Base-by-base conservation (phyloP, 1,140 invertebrate genomes). In the Drosophila santomea region DNA sequence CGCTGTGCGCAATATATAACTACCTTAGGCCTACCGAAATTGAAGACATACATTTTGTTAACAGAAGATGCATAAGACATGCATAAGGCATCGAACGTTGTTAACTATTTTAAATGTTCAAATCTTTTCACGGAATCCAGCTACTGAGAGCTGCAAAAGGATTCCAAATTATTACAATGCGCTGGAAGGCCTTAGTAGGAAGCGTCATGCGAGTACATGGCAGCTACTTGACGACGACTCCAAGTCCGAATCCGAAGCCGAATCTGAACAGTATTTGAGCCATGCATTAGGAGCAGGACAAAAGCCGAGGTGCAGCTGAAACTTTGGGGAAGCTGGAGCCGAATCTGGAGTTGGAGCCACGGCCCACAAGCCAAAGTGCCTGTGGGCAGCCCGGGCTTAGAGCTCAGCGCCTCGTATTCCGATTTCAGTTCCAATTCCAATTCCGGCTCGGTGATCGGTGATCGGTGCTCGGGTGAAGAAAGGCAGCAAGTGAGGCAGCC, bases 351-450 rank as follows among this genome's bases (percentile, higher is more conserved):
- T 50, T 71, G 48, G 32, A 54, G 71, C 55, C 45, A 44, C 78
- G 73, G 82, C 82, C 82, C 83, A 86, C 83, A 79, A 74, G 79
- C 83, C 79, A 83, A 58, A 86, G 79, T 88, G 79, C 83, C 79
- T 86, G 83, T 86, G 83, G 83, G 83, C 79, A 73, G 84, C 69
- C 69, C 56, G 43, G 50, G 69, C 35, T 36, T 4, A 41, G 66
- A 57, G 32, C 32, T 10, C 64, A 57, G 39, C 14, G 67, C 43
- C 67, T 43, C 50, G 44, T 54, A 75, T 66, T 75, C 60, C 72
- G 72, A 64, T 54, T 61, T 51, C 56, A 48, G 47, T 72, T 61
- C 63, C 66, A 69, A 48, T 69, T 69, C 64, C 73, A 63, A 32
- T 71, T 64, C 60, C 69, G 69, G 60, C 73, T 76, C 20, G 44